These are phyloP conservation scores for Agrochola macilenta DNA, from an alignment of 2,888 invertebrate genomes.

Conservation along the genomic window DNA sequence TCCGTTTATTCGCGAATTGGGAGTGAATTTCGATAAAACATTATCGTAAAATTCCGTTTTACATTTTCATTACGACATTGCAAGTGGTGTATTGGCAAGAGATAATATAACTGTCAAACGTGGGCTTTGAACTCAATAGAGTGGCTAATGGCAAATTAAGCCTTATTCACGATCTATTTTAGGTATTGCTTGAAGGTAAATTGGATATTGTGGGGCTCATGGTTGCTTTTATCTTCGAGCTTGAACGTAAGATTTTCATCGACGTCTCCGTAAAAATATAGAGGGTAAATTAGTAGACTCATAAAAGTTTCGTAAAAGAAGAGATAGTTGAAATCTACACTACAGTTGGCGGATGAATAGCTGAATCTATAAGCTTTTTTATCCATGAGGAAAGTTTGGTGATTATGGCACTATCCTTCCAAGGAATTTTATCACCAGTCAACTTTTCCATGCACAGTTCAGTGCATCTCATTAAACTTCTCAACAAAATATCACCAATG, in stretches of 20 bases:
- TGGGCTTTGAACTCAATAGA: constrained; percentile 43
- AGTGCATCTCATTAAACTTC: background rate
- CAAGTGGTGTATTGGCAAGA: constrained; percentile 56
- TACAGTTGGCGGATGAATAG: background rate
- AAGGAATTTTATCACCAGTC: background rate
- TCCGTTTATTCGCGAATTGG: constrained; percentile 66
- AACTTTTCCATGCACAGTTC: background rate
- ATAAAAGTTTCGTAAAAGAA: background rate
- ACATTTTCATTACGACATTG: constrained; percentile 77
- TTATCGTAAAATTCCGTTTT: constrained; percentile 75
- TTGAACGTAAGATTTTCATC: background rate
- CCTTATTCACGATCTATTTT: constrained; percentile 38
- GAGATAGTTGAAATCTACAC: background rate
- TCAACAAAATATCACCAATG: background rate
- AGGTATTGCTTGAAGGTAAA: background rate
- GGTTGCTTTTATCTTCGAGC: background rate
- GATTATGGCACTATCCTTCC: background rate
- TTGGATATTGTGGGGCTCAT: background rate
- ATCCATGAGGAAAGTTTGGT: background rate
- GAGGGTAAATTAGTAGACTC: background rate
- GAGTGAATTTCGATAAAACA: constrained; percentile 69
- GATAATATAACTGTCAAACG: constrained; percentile 34
- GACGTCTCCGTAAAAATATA: no score
- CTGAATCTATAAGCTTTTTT: background rate
- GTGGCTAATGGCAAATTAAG: background rate